Percentiles rank a stretch among this genome's conserved stretches.
phyloP scores from a whole-genome alignment of 2,888 invertebrate species.

The Acleris emargana region DNA sequence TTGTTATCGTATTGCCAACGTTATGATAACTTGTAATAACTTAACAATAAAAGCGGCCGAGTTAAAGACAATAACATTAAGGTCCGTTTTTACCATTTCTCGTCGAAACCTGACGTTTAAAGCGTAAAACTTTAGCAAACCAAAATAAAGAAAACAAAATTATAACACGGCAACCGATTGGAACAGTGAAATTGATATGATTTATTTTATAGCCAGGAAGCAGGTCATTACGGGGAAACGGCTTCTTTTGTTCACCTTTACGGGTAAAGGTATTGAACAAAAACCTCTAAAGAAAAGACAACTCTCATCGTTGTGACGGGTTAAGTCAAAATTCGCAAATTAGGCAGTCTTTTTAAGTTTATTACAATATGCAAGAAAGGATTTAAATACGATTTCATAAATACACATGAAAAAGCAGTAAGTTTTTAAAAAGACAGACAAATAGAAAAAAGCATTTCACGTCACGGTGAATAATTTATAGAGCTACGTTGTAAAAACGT shows the following conservation, averaged over 20 bases:
- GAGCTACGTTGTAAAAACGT: constrained; percentile 11
- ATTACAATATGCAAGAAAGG: neutral
- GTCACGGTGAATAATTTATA: constrained; percentile 3
- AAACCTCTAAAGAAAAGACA: constrained; percentile 22
- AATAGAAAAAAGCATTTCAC: neutral
- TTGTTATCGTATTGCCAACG: too few relatives aligned
- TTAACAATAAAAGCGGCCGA: too few relatives aligned
- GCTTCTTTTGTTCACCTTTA: constrained; percentile 42
- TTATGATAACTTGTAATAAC: too few relatives aligned
- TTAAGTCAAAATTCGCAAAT: constrained; percentile 1
- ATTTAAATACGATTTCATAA: too few relatives aligned
- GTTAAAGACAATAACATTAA: too few relatives aligned
- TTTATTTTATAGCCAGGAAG: constrained; percentile 48
- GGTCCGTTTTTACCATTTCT: too few relatives aligned
- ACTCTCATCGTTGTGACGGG: constrained; percentile 5
- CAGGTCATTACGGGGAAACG: constrained; percentile 46
- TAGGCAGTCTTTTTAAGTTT: neutral
- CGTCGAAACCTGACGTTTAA: neutral
- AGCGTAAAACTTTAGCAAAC: constrained; percentile 10
- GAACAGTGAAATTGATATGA: constrained; percentile 35
- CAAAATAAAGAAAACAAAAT: constrained; percentile 27
- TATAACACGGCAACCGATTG: constrained; percentile 30
- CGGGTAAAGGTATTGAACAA: constrained; percentile 25
- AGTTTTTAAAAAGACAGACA: neutral
- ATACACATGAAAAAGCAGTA: too few relatives aligned